Evolutionary conservation across 2,797 vertebrate species (phyloP).

Genomic region (Esox lucius): DNA sequence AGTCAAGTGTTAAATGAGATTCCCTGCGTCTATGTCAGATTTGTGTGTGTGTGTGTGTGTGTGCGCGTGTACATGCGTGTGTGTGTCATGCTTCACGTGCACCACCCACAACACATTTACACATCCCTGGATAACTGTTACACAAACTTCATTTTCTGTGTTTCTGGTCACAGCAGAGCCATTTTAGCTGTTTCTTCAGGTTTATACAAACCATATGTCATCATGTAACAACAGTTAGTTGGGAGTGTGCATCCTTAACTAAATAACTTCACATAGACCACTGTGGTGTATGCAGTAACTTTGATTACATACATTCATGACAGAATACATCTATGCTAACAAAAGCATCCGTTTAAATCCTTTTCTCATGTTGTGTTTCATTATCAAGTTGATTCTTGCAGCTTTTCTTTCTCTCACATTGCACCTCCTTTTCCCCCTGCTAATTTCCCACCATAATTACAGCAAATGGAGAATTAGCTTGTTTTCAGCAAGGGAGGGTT

Average conservation of each 20-base stretch:
- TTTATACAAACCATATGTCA: no score
- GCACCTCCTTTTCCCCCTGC: background rate
- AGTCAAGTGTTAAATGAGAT: slow-evolving; percentile 77
- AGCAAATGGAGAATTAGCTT: slow-evolving; percentile 30
- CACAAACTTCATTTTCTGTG: background rate
- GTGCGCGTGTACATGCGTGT: slow-evolving; percentile 27
- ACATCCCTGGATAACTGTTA: background rate
- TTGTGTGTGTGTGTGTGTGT: slow-evolving; percentile 29
- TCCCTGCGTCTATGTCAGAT: slow-evolving; percentile 67
- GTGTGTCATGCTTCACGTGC: slow-evolving; percentile 15
- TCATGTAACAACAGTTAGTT: no score
- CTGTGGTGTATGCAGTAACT: no score
- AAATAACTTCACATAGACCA: no score
- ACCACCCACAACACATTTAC: background rate
- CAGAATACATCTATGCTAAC: no score
- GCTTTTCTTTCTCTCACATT: background rate
- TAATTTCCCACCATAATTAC: slow-evolving; percentile 37
- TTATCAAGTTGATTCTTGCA: background rate
- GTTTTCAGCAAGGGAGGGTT: slow-evolving; percentile 43
- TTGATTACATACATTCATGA: no score
- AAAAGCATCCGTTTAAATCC: background rate
- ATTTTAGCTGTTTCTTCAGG: background rate
- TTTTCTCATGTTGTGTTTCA: background rate
- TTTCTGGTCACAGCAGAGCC: background rate
- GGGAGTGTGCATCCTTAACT: no score